Evolutionary conservation across 2,888 invertebrate genomes (phyloP).

Genomic region (Mimumesa dahlbomi): DNA sequence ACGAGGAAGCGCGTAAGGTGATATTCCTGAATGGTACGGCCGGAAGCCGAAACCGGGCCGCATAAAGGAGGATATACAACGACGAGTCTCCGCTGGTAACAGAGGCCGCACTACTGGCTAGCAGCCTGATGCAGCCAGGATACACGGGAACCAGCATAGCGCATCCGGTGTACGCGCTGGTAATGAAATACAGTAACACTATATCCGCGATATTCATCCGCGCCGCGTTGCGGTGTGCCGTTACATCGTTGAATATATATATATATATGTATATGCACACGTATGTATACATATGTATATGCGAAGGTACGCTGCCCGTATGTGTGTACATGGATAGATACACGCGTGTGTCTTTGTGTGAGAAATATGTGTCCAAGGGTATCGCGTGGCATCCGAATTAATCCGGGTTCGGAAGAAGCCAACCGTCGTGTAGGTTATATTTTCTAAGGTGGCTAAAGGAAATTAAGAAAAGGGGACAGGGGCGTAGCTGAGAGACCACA

Average conservation of each 20-base stretch:
- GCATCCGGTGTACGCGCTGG: constrained; percentile 68
- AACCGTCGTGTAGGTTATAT: not conserved
- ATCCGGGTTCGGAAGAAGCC: constrained; percentile 53
- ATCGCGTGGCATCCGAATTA: constrained; percentile 64
- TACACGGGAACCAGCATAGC: constrained; percentile 64
- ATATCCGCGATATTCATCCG: constrained; percentile 74
- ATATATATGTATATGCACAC: constrained; percentile 1
- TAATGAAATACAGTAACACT: constrained; percentile 79
- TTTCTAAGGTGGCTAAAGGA: constrained; percentile 8
- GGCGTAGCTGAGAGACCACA: not conserved
- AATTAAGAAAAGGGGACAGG: constrained; percentile 10
- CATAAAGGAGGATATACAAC: constrained; percentile 65
- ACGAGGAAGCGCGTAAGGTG: constrained; percentile 69
- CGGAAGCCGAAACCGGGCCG: constrained; percentile 70
- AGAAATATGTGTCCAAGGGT: constrained; percentile 55
- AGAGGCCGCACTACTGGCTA: not conserved
- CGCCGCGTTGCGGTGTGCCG: constrained; percentile 70
- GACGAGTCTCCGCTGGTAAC: constrained; percentile 1
- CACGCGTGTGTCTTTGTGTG: constrained; percentile 19
- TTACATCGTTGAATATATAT: constrained; percentile 63
- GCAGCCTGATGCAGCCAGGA: constrained; percentile 50
- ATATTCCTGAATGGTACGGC: constrained; percentile 72
- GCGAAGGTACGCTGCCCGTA: not conserved
- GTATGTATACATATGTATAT: not conserved
- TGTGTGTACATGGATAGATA: constrained; percentile 7